Evolutionary conservation across 2,113 vertebrate genomes (phyloP), one percentile per base, ranked within the genome.

Genomic region (Rhinoderma darwinii): DNA sequence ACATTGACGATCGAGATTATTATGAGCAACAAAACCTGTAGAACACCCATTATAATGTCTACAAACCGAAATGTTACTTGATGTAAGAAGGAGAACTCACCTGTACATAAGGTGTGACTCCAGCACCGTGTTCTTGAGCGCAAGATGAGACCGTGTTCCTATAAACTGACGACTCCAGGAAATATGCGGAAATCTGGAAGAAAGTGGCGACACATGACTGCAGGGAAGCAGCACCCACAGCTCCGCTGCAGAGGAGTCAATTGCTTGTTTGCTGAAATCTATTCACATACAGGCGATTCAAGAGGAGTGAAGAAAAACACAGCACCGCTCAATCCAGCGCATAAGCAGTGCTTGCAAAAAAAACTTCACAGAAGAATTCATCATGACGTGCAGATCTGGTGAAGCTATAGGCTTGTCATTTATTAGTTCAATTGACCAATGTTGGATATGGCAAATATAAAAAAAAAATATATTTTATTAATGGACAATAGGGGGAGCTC

Each of bases 121-220:
- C 44, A 59, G 37, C 22, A 27, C 51, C 5, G 10, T 20, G 25
- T 9, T 80, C 47, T 32, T 12, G 25, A 70, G 76, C 9, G 44
- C 54, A 27, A 17, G 44, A 10, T 35, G 30, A 66, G 85, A 66
- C 82, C 74, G 56, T 1, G 74, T 51, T 66, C 74, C 61, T 78
- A 73, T n/a, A 63, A 74, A 74, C 50, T 51, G 82, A 84, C 68
- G 44, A 2, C 20, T 70, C 51, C 73, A 32, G 76, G 35, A 50
- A 4, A 18, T 20, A n/a, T 22, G 78, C 77, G 59, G 85, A 39
- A 44, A 87, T 87, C 85, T 87, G 85, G 85, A 87, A 87, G 85
- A 87, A 79, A 87, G 77, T 87, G 85, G 84, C 37, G 63, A 87
- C 63, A 85, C 32, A 22, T 87, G 66, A 87, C 85, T 87, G 79